phyloP scores from a whole-genome alignment of 2,113 vertebrate species.

The Rhagologus leucostigma region DNA sequence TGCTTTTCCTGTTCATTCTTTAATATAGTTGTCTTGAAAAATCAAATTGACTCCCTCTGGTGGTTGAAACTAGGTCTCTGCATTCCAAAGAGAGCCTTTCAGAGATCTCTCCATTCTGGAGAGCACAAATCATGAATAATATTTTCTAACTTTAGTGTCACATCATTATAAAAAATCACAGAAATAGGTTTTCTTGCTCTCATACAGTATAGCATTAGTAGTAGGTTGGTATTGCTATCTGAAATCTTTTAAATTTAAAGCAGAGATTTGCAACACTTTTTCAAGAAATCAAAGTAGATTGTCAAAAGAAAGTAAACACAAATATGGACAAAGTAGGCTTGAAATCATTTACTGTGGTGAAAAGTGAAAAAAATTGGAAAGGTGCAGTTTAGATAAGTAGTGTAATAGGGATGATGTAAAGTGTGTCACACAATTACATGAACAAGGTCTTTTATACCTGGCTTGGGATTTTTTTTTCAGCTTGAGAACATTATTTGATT shows the following conservation, averaged over 20 bases:
- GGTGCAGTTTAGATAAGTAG: neutral
- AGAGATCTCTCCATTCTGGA: neutral
- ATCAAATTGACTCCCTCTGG: slow-evolving; percentile 28
- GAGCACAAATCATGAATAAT: neutral
- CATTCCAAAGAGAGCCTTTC: neutral
- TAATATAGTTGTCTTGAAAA: neutral
- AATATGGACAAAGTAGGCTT: neutral
- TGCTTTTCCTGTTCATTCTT: neutral
- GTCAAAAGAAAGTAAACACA: neutral
- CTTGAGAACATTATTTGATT: neutral
- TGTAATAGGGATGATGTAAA: neutral
- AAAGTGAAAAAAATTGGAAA: neutral
- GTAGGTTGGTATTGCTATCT: neutral
- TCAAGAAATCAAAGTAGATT: neutral
- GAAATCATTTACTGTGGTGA: neutral
- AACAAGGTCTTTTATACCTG: neutral
- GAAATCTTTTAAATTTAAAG: neutral
- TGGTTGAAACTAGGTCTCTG: neutral
- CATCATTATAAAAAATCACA: neutral
- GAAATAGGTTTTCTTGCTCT: neutral
- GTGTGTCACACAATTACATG: neutral
- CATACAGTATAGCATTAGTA: neutral
- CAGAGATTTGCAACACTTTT: neutral
- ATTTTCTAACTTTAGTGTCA: neutral
- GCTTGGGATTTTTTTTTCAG: neutral